Conservation (phyloP, 2,113 vertebrate species). For the Rhea americana region DNA sequence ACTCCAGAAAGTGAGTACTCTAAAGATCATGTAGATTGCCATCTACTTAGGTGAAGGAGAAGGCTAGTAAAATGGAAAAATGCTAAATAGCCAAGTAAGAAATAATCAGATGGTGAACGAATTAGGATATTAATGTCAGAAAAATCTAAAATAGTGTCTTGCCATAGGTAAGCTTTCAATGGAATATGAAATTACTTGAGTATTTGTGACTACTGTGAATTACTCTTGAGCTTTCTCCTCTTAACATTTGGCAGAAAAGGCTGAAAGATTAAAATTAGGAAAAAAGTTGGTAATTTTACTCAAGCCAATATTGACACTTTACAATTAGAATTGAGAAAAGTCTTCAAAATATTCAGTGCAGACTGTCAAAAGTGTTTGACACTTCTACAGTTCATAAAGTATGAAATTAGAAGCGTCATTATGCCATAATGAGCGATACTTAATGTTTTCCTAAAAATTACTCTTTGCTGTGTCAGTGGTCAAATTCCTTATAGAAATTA, state of each 20-base stretch:
- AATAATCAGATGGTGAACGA: neutral
- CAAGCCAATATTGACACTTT: neutral
- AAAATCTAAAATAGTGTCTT: constrained; percentile 16
- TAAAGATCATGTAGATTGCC: neutral
- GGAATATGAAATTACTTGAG: neutral
- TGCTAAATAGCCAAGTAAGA: neutral
- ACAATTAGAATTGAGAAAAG: neutral
- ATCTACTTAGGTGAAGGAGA: neutral
- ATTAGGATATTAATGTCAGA: neutral
- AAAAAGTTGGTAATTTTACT: neutral
- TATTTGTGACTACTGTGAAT: constrained; percentile 12
- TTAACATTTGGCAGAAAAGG: neutral
- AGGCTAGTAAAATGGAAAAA: constrained; percentile 11
- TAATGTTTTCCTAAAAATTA: neutral
- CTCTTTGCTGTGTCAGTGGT: neutral
- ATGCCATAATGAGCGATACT: neutral
- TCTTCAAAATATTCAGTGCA: neutral
- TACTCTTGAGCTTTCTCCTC: neutral
- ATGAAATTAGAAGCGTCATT: neutral
- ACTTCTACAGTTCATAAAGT: neutral
- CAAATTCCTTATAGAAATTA: constrained; percentile 17
- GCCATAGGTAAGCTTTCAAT: neutral
- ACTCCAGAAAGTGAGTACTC: neutral
- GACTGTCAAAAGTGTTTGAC: constrained; percentile 1
- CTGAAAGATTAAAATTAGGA: neutral